Evolutionary conservation across 1,140 invertebrate species (phyloP).

Genomic region (Augochlora pura): DNA sequence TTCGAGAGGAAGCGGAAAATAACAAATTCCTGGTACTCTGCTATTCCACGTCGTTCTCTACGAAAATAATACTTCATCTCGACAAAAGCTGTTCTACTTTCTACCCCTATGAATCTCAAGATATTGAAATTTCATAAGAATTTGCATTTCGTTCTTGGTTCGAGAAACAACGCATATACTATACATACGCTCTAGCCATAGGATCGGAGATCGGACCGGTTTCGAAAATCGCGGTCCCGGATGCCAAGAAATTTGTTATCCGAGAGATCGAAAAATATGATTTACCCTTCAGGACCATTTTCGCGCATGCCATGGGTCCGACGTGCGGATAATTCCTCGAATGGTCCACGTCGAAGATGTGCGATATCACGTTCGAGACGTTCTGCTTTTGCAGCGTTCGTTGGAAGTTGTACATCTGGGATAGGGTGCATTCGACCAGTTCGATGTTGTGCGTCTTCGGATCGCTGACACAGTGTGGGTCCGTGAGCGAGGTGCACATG

Average conservation of each 20-base stretch:
- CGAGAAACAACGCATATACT: too few relatives aligned
- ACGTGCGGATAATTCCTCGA: constrained; percentile 32
- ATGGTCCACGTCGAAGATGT: constrained; percentile 62
- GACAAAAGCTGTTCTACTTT: too few relatives aligned
- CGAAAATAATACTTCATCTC: too few relatives aligned
- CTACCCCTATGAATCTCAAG: too few relatives aligned
- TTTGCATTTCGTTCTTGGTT: too few relatives aligned
- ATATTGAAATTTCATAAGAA: too few relatives aligned
- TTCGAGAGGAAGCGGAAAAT: too few relatives aligned
- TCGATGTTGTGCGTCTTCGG: constrained; percentile 42
- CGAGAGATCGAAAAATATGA: not conserved
- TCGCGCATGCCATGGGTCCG: constrained; percentile 60
- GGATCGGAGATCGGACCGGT: too few relatives aligned
- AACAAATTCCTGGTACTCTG: too few relatives aligned
- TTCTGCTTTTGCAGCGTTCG: constrained; percentile 34
- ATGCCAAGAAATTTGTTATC: not conserved
- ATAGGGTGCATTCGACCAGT: constrained; percentile 59
- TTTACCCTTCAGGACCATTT: constrained; percentile 67
- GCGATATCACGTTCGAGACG: constrained; percentile 24
- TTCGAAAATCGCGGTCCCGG: too few relatives aligned
- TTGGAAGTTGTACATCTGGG: constrained; percentile 58
- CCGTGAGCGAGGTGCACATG: constrained; percentile 63
- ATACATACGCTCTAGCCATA: too few relatives aligned
- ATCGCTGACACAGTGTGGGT: constrained; percentile 56
- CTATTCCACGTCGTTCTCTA: too few relatives aligned